Evolutionary conservation across 2,888 invertebrate species (phyloP).

Genomic region (Aphrophora alni): DNA sequence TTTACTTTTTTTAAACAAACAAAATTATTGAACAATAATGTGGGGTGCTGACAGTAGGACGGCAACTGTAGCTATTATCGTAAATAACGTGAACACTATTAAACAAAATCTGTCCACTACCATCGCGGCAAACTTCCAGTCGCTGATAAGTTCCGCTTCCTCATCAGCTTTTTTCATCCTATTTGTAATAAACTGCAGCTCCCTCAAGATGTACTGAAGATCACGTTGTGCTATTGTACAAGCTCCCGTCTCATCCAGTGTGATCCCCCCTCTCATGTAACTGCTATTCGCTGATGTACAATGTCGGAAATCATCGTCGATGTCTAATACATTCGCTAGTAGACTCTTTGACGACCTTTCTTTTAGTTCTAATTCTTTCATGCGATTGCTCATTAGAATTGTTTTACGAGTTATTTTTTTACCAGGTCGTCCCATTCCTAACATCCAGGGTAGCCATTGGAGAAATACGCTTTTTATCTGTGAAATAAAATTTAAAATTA

Average conservation of each 20-base stretch:
- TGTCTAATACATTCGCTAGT: constrained; percentile 93
- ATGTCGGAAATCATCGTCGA: constrained; percentile 89
- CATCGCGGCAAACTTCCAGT: constrained; percentile 99
- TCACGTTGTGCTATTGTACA: constrained; percentile 70
- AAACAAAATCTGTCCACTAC: constrained; percentile 97
- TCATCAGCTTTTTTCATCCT: constrained; percentile 95
- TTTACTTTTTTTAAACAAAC: neutral
- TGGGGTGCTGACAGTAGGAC: constrained; percentile 92
- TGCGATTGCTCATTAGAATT: constrained; percentile 86
- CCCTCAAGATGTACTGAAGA: constrained; percentile 84
- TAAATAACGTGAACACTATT: constrained; percentile 94
- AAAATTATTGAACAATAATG: constrained; percentile 87
- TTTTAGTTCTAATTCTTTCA: constrained; percentile 92
- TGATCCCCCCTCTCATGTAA: constrained; percentile 48
- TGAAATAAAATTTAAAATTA: constrained; percentile 36
- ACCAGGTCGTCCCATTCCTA: constrained; percentile 95
- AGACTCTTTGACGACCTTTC: constrained; percentile 94
- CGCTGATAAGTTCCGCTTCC: constrained; percentile 90
- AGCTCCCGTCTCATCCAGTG: constrained; percentile 56
- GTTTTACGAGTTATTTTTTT: constrained; percentile 92
- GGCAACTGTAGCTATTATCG: constrained; percentile 90
- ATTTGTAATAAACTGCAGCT: constrained; percentile 93
- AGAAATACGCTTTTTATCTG: constrained; percentile 95
- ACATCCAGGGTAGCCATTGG: constrained; percentile 96
- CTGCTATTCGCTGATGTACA: constrained; percentile 51